These are phyloP conservation scores for Operophtera brumata DNA, from an alignment of 2,888 invertebrate genomes.

Conservation along the genomic window DNA sequence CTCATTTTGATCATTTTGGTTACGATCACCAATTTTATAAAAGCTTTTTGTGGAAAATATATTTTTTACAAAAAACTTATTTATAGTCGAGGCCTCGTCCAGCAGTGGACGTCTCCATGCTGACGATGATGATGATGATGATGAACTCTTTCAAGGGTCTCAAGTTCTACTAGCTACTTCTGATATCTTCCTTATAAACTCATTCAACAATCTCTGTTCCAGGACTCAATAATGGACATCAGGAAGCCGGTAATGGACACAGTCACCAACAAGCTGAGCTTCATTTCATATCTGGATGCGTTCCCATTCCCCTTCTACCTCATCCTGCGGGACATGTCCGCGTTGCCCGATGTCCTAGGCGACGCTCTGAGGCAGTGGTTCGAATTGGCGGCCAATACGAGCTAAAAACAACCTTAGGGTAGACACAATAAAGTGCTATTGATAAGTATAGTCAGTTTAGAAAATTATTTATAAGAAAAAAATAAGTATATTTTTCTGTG, in stretches of 20 bases:
- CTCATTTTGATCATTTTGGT: too few species aligned
- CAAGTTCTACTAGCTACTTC: too few species aligned
- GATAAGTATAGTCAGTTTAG: too few species aligned
- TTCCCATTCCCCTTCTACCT: constrained; percentile 99
- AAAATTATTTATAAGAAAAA: neutral
- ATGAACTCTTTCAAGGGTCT: too few species aligned
- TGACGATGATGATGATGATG: too few species aligned
- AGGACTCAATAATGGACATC: constrained; percentile 95
- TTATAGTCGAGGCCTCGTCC: too few species aligned
- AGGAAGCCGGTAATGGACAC: constrained; percentile 91
- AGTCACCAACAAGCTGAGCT: constrained; percentile 77
- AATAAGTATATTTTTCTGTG: neutral
- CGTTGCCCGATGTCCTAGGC: constrained; percentile 93
- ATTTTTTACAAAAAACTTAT: too few species aligned
- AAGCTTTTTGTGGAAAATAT: too few species aligned
- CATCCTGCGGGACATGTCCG: constrained; percentile 92
- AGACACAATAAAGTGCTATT: neutral
- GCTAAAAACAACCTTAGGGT: constrained; percentile 34
- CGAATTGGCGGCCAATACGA: constrained; percentile 90
- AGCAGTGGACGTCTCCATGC: too few species aligned
- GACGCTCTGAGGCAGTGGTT: constrained; percentile 99
- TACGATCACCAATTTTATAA: too few species aligned
- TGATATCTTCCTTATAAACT: neutral
- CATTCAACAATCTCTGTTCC: constrained; percentile 43
- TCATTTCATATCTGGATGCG: constrained; percentile 93